These are phyloP conservation scores for Seriola aureovittata DNA, from an alignment of 2,113 vertebrate species.

Conservation along the genomic window DNA sequence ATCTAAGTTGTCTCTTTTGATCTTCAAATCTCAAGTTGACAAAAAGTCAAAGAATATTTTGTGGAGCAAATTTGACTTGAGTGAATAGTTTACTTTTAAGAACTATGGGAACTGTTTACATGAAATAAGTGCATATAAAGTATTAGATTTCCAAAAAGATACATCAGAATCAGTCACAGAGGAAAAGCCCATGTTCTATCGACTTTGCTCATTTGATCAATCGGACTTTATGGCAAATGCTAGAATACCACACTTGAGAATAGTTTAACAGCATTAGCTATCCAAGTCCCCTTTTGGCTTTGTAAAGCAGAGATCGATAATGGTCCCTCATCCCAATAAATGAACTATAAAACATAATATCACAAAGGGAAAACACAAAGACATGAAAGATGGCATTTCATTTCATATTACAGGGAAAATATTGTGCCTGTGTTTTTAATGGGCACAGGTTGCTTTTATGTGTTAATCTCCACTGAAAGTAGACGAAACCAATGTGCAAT, in stretches of 20 bases:
- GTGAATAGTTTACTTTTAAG: neutral
- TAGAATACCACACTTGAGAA: slow-evolving; percentile 56
- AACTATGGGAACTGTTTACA: slow-evolving; percentile 4
- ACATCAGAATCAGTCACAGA: slow-evolving; percentile 32
- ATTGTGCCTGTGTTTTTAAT: slow-evolving; percentile 47
- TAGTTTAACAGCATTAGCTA: slow-evolving; percentile 45
- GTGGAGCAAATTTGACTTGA: neutral
- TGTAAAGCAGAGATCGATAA: slow-evolving; percentile 54
- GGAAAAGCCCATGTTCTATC: slow-evolving; percentile 26
- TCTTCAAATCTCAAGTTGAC: slow-evolving; percentile 49
- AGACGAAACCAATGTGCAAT: neutral
- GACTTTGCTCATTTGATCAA: slow-evolving; percentile 52
- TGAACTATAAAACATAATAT: slow-evolving; percentile 60
- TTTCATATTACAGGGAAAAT: slow-evolving; percentile 46
- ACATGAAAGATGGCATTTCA: slow-evolving; percentile 41
- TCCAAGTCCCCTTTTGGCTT: slow-evolving; percentile 32
- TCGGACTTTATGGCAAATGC: slow-evolving; percentile 44
- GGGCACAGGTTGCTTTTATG: slow-evolving; percentile 29
- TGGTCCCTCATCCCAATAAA: slow-evolving; percentile 60
- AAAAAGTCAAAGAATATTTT: slow-evolving; percentile 36
- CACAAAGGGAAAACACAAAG: slow-evolving; percentile 48
- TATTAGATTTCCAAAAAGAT: slow-evolving; percentile 28
- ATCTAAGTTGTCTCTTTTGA: slow-evolving; percentile 25
- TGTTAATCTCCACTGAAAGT: slow-evolving; percentile 16
- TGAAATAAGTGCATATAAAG: slow-evolving; percentile 20